Evolutionary conservation across 2,113 vertebrate genomes (phyloP).

Genomic region (Myotis brandtii): DNA sequence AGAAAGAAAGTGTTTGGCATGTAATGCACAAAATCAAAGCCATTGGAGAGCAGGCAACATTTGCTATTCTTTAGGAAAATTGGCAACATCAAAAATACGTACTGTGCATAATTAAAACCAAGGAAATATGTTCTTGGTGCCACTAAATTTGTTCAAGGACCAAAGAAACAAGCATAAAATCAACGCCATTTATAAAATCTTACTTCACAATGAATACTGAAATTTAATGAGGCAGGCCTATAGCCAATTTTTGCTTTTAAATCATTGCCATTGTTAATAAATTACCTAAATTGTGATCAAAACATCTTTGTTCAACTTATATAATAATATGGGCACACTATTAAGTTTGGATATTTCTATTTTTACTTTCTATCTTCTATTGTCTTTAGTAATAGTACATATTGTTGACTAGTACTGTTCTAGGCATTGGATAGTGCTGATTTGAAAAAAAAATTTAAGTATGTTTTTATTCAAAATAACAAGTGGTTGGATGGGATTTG

Average conservation of each 20-base stretch:
- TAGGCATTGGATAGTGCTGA: not conserved
- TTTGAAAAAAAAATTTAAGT: not conserved
- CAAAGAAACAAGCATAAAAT: slow-evolving; percentile 62
- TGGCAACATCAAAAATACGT: slow-evolving; percentile 72
- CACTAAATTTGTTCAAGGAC: slow-evolving; percentile 67
- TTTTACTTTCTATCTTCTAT: not conserved
- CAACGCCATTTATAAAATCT: slow-evolving; percentile 70
- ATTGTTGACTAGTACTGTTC: not conserved
- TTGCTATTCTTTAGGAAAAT: slow-evolving; percentile 75
- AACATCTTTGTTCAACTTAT: slow-evolving; percentile 41
- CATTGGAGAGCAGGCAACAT: slow-evolving; percentile 61
- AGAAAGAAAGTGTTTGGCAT: slow-evolving; percentile 55
- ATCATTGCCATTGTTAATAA: slow-evolving; percentile 66
- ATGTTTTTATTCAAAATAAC: not conserved
- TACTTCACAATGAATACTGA: slow-evolving; percentile 60
- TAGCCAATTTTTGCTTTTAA: slow-evolving; percentile 68
- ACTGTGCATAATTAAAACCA: slow-evolving; percentile 75
- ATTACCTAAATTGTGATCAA: slow-evolving; percentile 57
- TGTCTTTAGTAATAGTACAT: not conserved
- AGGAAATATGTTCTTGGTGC: slow-evolving; percentile 60
- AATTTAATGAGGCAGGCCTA: slow-evolving; percentile 57
- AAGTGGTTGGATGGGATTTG: not conserved
- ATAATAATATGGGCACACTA: not conserved
- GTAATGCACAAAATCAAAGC: slow-evolving; percentile 68
- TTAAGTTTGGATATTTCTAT: not conserved